A percentile compares a stretch with the other conserved stretches of the same genome.
Conservation (phyloP, 2,113 vertebrate species). For the Morphnarchus princeps region DNA sequence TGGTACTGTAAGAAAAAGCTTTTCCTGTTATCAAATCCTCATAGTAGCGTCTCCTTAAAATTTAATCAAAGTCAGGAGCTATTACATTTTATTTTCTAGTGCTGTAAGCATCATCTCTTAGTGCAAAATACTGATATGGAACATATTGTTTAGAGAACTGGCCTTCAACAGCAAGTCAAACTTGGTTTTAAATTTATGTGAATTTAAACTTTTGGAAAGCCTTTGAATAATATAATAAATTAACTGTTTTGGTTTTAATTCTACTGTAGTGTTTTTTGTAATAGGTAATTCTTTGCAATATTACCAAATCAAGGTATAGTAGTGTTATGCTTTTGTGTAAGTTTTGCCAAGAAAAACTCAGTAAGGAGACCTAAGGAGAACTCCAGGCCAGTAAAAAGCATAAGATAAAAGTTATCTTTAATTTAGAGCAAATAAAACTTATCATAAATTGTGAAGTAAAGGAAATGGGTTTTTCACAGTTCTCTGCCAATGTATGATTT, state of each 20-base stretch:
- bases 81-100: neutral
- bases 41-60: neutral
- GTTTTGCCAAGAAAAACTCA: neutral
- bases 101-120: neutral
- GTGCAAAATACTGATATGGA: neutral
- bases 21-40: neutral
- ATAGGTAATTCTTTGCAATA: neutral
- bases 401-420: neutral
- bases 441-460: neutral
- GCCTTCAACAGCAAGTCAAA: neutral
- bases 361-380: neutral
- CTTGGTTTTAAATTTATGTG: neutral
- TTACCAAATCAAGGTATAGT: neutral
- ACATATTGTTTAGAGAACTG: neutral
- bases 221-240: neutral
- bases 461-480: neutral
- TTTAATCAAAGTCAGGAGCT: neutral
- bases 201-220: neutral
- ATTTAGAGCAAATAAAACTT: neutral
- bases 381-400: neutral
- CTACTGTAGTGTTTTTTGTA: neutral
- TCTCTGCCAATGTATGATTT: neutral
- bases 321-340: fast-evolving
- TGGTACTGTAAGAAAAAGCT: neutral
- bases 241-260: neutral